These are phyloP conservation scores for Melikaiella ostensackeni DNA, from an alignment of 2,888 invertebrate species.

Conservation along the genomic window DNA sequence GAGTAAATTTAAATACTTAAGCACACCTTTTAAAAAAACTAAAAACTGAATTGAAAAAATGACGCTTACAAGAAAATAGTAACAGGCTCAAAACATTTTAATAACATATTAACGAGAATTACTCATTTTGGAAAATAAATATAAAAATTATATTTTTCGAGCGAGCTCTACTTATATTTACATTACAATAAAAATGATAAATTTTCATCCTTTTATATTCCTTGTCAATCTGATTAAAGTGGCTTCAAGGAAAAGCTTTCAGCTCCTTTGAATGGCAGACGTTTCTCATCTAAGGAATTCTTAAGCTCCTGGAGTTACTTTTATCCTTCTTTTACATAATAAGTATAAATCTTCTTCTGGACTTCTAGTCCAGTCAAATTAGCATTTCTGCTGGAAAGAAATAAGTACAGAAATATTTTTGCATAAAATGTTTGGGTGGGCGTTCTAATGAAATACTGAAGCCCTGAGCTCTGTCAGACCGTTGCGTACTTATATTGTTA, in stretches of 20 bases:
- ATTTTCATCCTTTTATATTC: background rate
- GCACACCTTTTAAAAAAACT: no score
- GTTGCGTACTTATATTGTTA: no score
- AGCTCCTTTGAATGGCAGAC: background rate
- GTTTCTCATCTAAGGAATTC: slow-evolving; percentile 5
- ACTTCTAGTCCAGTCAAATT: background rate
- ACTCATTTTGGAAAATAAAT: background rate
- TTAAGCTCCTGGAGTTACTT: background rate
- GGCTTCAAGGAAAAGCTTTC: slow-evolving; percentile 6
- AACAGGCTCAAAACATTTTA: no score
- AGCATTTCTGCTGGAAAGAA: no score
- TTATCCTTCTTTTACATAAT: slow-evolving; percentile 4
- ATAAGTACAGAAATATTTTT: no score
- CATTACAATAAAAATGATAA: background rate
- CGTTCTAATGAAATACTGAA: no score
- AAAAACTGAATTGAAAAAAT: no score
- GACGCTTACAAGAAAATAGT: no score
- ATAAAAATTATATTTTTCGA: background rate
- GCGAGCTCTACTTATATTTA: background rate
- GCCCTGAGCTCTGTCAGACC: no score
- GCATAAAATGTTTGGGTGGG: no score
- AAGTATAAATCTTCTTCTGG: background rate
- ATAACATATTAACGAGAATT: background rate
- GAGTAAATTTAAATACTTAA: no score
- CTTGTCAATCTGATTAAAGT: background rate